These are phyloP conservation scores for Spilarctia lutea DNA, from an alignment of 2,888 invertebrate species.

Conservation along the genomic window DNA sequence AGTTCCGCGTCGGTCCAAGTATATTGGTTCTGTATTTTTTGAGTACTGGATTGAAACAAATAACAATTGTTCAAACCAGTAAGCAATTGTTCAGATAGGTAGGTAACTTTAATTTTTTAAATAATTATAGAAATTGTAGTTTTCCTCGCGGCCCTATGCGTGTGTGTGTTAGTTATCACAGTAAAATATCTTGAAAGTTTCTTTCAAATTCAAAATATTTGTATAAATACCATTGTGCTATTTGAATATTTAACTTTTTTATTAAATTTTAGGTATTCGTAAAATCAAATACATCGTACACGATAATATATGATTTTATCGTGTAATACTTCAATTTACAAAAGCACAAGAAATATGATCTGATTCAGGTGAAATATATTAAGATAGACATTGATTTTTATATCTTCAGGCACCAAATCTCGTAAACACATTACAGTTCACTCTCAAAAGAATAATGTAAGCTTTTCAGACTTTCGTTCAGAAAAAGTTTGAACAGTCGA, in stretches of 20 bases:
- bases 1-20: not conserved
- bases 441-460: not conserved
- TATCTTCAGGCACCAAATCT: not conserved
- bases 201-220: no score
- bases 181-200: no score
- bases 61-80: not conserved
- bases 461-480: not conserved
- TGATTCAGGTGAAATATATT: not conserved
- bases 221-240: no score
- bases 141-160: no score
- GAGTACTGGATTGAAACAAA: not conserved
- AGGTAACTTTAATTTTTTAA: no score
- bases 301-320: no score
- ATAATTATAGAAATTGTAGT: no score
- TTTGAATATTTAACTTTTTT: no score
- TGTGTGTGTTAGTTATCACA: no score
- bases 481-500: not conserved
- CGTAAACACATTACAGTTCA: not conserved
- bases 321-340: not conserved
- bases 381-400: not conserved
- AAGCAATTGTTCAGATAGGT: no score
- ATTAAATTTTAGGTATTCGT: no score
- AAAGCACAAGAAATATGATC: not conserved
- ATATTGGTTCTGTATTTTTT: not conserved
- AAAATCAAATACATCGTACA: no score